Percentiles rank a stretch among this genome's conserved stretches.
Evolutionary conservation across 2,113 vertebrate genomes (phyloP).

Genomic region (Anarhynchus alexandrinus): DNA sequence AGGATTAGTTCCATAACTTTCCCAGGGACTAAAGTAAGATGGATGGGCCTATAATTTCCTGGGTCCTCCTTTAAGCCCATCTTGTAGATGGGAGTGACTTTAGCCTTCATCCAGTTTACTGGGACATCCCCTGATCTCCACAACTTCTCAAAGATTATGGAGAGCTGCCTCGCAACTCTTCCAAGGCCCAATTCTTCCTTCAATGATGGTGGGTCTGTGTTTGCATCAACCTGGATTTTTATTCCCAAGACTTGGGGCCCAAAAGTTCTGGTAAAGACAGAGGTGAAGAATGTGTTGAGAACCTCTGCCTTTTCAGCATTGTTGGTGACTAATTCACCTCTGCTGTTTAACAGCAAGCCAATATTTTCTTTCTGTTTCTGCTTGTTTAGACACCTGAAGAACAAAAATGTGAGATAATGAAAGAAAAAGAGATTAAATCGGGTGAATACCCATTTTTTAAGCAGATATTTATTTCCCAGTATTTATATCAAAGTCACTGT

Average conservation of each 20-base stretch:
- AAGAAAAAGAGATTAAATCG: neutral
- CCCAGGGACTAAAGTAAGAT: neutral
- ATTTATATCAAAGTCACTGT: neutral
- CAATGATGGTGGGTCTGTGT: too few species aligned
- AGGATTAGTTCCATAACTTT: neutral
- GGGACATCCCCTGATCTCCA: too few species aligned
- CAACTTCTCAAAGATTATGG: too few species aligned
- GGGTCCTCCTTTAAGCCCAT: neutral
- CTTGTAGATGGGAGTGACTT: neutral
- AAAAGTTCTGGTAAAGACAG: too few species aligned
- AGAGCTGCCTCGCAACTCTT: too few species aligned
- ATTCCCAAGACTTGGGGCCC: too few species aligned
- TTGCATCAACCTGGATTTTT: too few species aligned
- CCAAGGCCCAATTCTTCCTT: too few species aligned
- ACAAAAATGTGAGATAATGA: neutral
- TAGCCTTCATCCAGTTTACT: neutral
- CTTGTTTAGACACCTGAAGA: neutral
- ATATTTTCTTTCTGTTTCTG: neutral
- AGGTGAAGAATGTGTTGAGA: too few species aligned
- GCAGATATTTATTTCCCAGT: neutral
- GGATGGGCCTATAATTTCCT: neutral
- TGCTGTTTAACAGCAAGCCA: neutral
- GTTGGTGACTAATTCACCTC: neutral
- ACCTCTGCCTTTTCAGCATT: too few species aligned
- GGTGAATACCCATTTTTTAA: neutral